Conservation (phyloP, 2,888 invertebrate genomes). For the Oxystoma pomonae region DNA sequence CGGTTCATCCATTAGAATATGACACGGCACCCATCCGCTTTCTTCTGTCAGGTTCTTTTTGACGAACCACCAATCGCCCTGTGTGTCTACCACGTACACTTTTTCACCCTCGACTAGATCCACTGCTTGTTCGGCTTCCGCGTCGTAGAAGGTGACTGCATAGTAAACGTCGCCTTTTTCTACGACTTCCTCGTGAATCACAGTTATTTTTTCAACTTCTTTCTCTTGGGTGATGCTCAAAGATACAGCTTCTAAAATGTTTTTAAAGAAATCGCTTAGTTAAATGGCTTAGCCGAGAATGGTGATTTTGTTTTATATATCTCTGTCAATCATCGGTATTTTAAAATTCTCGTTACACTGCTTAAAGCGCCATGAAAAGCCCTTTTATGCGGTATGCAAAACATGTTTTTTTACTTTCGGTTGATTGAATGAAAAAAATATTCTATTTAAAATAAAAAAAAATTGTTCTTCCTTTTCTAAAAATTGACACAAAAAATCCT, state of each 20-base stretch:
- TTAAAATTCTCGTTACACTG: no score
- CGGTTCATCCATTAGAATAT: conserved; percentile 77
- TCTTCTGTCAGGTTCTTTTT: conserved; percentile 85
- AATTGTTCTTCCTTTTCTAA: no score
- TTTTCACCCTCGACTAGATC: conserved; percentile 88
- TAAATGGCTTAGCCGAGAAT: no score
- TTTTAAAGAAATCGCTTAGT: no score
- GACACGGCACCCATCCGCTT: conserved; percentile 91
- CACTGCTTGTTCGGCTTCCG: conserved; percentile 83
- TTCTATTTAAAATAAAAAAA: no score
- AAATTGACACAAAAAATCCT: no score
- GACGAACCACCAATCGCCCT: conserved; percentile 93
- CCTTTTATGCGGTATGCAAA: no score
- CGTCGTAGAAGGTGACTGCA: conserved; percentile 80
- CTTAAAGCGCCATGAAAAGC: no score
- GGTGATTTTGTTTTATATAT: no score
- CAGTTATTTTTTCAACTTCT: conserved; percentile 41
- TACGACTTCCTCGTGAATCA: conserved; percentile 46
- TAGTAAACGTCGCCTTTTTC: conserved; percentile 75
- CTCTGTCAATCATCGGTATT: no score
- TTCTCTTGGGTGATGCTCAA: conserved; percentile 49
- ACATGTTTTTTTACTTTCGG: no score
- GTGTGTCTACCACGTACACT: conserved; percentile 75
- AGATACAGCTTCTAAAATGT: conserved; percentile 46
- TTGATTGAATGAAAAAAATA: no score